Conservation (phyloP, 1,140 invertebrate genomes). For the Cataglyphis hispanica region DNA sequence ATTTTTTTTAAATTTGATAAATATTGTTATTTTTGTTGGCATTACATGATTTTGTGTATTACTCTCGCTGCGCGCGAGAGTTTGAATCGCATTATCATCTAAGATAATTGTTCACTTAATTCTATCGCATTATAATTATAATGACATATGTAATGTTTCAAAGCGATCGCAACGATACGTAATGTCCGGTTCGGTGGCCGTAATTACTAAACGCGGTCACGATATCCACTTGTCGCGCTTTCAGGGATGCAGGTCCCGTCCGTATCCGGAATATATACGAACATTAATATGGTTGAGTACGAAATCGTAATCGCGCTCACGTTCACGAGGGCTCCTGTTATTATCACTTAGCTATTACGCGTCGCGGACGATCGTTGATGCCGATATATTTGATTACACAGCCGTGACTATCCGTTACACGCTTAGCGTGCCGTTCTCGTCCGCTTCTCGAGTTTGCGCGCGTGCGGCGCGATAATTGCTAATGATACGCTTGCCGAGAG, state of each 20-base stretch:
- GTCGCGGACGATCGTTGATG: constrained; percentile 40
- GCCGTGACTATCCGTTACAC: constrained; percentile 26
- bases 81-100: constrained; percentile 12
- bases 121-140: constrained; percentile 31
- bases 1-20: background rate
- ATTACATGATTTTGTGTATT: background rate
- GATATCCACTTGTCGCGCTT: constrained; percentile 52
- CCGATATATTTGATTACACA: constrained; percentile 54
- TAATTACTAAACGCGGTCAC: constrained; percentile 49
- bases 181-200: constrained; percentile 45
- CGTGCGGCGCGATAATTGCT: constrained; percentile 41
- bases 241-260: constrained; percentile 1
- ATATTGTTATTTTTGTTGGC: background rate
- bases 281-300: constrained; percentile 56
- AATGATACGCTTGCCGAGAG: constrained; percentile 48
- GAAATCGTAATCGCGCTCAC: constrained; percentile 54
- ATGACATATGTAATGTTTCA: background rate
- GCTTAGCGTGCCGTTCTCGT: constrained; percentile 19
- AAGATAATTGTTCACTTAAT: constrained; percentile 30
- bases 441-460: background rate
- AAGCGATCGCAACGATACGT: constrained; percentile 22
- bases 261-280: constrained; percentile 27
- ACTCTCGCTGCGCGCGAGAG: background rate
- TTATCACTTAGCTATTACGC: constrained; percentile 63
- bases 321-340: constrained; percentile 33